Conservation (phyloP, 2,888 invertebrate species). For the Brachyopa scutellaris region DNA sequence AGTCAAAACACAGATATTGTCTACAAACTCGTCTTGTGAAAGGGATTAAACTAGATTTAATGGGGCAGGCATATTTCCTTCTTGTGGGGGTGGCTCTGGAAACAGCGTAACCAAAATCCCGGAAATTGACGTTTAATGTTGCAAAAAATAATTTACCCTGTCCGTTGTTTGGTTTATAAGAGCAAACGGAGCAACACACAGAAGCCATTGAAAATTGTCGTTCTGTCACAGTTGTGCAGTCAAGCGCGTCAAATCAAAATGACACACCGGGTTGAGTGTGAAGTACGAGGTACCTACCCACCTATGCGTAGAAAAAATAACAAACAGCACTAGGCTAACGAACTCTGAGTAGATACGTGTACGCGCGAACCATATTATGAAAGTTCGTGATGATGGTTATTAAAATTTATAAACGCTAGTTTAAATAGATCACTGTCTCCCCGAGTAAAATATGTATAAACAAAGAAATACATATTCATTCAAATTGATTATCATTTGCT, state of each 20-base stretch:
- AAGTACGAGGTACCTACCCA: too few species aligned
- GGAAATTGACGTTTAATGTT: constrained; percentile 52
- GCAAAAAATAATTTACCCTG: constrained; percentile 4
- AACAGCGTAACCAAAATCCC: constrained; percentile 3
- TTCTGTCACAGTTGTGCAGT: constrained; percentile 66
- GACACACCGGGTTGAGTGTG: constrained; percentile 36
- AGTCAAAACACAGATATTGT: not conserved
- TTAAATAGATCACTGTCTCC: not conserved
- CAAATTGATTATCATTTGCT: constrained; percentile 3
- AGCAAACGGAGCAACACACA: constrained; percentile 17
- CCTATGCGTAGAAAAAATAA: not conserved
- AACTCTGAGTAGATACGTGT: not conserved
- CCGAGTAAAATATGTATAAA: not conserved
- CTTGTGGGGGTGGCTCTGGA: not conserved
- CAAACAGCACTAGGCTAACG: constrained; percentile 20
- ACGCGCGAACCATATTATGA: not conserved
- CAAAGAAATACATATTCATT: constrained; percentile 6
- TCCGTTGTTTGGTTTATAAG: too few species aligned
- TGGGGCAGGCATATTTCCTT: not conserved
- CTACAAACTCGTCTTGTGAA: constrained; percentile 45
- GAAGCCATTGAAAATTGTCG: constrained; percentile 64
- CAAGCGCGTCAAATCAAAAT: constrained; percentile 62
- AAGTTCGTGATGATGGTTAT: constrained; percentile 9
- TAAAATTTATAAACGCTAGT: too few species aligned
- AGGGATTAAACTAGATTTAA: constrained; percentile 31